Conservation (phyloP, 2,888 invertebrate species). For the Sialis lutaria region DNA sequence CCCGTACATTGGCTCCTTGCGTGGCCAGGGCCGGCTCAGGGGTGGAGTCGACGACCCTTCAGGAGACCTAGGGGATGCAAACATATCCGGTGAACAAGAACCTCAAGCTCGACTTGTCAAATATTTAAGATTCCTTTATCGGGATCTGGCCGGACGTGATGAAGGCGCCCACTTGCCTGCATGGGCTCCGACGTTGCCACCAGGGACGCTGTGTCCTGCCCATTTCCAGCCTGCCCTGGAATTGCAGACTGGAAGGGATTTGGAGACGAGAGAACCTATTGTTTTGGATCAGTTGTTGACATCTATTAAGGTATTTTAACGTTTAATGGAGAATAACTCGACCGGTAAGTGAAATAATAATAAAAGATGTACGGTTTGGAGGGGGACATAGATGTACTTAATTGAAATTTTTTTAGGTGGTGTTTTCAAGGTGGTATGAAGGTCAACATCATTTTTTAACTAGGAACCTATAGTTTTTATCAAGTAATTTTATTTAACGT, state of each 20-base stretch:
- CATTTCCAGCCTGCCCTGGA: slow-evolving; percentile 31
- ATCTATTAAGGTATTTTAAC: slow-evolving; percentile 25
- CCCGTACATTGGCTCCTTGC: not conserved
- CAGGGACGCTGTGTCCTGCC: slow-evolving; percentile 30
- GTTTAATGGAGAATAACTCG: too few relatives aligned
- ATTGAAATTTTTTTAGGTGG: too few relatives aligned
- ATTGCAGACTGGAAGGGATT: slow-evolving; percentile 18
- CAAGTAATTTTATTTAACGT: too few relatives aligned
- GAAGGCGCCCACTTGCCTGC: slow-evolving; percentile 25
- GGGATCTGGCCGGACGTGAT: slow-evolving; percentile 29
- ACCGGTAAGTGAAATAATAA: too few relatives aligned
- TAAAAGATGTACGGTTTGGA: too few relatives aligned
- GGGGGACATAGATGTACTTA: too few relatives aligned
- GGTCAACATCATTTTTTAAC: too few relatives aligned
- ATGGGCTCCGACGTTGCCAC: slow-evolving; percentile 29
- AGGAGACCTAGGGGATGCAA: not conserved
- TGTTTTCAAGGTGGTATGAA: too few relatives aligned
- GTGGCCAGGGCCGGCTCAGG: not conserved
- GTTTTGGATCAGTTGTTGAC: slow-evolving; percentile 28
- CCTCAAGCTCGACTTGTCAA: slow-evolving; percentile 19
- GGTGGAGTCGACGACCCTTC: not conserved
- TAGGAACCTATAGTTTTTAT: too few relatives aligned
- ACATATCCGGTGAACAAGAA: not conserved
- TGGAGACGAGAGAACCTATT: slow-evolving; percentile 19
- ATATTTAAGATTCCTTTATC: slow-evolving; percentile 29